Conservation (phyloP, 2,113 vertebrate species). For the Elachura formosa region DNA sequence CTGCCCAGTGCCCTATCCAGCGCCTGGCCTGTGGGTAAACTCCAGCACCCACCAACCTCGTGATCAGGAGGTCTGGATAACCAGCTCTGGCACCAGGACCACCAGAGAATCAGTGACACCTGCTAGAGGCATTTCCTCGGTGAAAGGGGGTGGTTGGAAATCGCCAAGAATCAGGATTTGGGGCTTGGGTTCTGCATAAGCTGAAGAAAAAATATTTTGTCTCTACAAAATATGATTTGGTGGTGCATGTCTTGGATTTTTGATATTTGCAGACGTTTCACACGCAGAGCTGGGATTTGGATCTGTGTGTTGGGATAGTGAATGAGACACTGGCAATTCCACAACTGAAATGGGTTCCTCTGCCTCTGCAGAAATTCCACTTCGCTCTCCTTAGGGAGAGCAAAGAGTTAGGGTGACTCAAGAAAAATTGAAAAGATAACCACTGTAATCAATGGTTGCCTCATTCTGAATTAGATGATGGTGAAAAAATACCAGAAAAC, state of each 20-base stretch:
- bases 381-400: not conserved
- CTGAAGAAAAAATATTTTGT: not conserved
- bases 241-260: not conserved
- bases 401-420: not conserved
- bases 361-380: not conserved
- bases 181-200: not conserved
- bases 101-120: rapidly evolving
- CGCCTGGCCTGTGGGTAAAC: too few species aligned
- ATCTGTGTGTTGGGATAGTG: not conserved
- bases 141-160: not conserved
- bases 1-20: too few species aligned
- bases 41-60: rapidly evolving
- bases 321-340: not conserved
- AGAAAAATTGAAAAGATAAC: not conserved
- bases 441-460: not conserved
- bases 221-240: not conserved
- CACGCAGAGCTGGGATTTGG: not conserved
- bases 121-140: rapidly evolving
- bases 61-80: rapidly evolving
- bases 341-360: not conserved
- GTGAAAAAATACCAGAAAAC: not conserved
- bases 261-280: not conserved
- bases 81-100: not conserved
- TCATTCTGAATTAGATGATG: not conserved
- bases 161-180: not conserved